Evolutionary conservation across 1,140 invertebrate genomes (phyloP).

Genomic region (Calephelis virginiensis): DNA sequence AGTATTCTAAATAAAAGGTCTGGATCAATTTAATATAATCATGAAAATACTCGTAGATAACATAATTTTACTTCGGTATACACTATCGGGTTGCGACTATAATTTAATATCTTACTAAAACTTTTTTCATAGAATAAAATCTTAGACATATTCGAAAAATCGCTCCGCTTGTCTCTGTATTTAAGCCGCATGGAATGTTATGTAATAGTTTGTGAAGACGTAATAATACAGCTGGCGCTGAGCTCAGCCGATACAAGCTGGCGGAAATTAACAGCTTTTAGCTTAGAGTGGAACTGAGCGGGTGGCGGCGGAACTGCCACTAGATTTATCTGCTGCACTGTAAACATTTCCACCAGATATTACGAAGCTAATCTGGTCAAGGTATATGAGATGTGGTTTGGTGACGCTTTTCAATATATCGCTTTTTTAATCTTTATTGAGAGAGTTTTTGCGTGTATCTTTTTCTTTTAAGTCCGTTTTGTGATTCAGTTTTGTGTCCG

Average conservation of each 20-base stretch:
- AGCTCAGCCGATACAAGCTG: conserved; percentile 50
- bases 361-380: conserved; percentile 27
- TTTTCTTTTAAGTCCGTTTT: too few relatives aligned
- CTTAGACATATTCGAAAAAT: neutral
- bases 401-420: too few relatives aligned
- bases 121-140: too few relatives aligned
- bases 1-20: too few relatives aligned
- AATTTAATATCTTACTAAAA: too few relatives aligned
- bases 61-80: too few relatives aligned
- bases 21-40: too few relatives aligned
- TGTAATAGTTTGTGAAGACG: conserved; percentile 44
- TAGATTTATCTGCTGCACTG: conserved; percentile 30
- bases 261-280: conserved; percentile 70
- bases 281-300: conserved; percentile 35
- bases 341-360: conserved; percentile 21
- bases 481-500: too few relatives aligned
- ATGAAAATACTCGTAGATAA: too few relatives aligned
- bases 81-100: too few relatives aligned
- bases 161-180: neutral
- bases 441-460: too few relatives aligned
- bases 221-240: conserved; percentile 54
- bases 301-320: conserved; percentile 32
- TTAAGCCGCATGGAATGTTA: conserved; percentile 21
- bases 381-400: conserved; percentile 4
- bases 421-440: too few relatives aligned